phyloP scores from a whole-genome alignment of 2,888 invertebrate genomes.

The Rhagonycha fulva region DNA sequence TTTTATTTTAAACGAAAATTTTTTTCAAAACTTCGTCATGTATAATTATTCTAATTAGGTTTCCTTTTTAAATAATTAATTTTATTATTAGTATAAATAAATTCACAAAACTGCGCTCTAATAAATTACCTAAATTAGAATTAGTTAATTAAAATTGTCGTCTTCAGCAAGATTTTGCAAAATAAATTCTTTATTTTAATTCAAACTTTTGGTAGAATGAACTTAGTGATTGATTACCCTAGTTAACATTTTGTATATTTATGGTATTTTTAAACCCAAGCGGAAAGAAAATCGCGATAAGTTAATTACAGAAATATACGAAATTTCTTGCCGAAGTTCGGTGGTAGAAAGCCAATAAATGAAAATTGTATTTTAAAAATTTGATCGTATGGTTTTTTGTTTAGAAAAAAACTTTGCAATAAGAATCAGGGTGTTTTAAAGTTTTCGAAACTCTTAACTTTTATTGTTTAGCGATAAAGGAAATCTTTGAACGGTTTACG shows the following conservation, averaged over 20 bases:
- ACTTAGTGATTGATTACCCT: background rate
- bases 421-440: background rate
- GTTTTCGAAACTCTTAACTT: background rate
- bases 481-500: background rate
- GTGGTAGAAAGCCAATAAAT: background rate
- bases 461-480: background rate
- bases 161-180: background rate
- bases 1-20: no score
- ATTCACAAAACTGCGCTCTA: background rate
- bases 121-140: background rate
- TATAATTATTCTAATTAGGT: background rate
- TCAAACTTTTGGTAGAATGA: background rate
- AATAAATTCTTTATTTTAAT: background rate
- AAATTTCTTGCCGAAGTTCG: background rate
- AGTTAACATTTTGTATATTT: background rate
- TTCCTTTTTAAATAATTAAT: background rate
- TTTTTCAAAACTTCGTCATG: background rate
- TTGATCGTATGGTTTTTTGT: background rate
- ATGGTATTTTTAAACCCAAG: background rate
- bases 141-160: background rate
- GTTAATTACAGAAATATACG: background rate
- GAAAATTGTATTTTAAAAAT: background rate
- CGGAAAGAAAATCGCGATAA: background rate
- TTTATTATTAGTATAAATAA: background rate
- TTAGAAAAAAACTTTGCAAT: no score